phyloP scores from a whole-genome alignment of 2,113 vertebrate genomes.

The Phylloscopus trochiloides region DNA sequence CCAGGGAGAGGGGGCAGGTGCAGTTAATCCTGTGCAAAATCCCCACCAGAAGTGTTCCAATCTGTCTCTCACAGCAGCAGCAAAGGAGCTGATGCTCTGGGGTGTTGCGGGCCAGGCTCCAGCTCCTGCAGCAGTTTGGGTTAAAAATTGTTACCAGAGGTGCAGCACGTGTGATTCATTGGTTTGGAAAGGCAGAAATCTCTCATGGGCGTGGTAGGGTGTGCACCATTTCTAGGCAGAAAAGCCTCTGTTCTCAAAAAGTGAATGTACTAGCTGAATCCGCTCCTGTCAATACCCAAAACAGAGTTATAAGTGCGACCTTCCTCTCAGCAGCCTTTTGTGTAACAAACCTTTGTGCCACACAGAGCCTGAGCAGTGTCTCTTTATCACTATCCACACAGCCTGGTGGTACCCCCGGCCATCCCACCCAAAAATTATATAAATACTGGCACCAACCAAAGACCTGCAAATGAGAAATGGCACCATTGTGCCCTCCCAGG shows the following conservation, averaged over 20 bases:
- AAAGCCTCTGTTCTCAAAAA: neutral
- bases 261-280: fast-evolving
- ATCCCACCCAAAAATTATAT: fast-evolving
- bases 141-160: neutral
- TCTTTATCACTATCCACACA: too few relatives aligned
- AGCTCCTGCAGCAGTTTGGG: neutral
- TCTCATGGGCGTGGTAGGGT: fast-evolving
- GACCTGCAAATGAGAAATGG: too few relatives aligned
- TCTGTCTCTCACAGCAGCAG: neutral
- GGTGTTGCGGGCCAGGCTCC: fast-evolving
- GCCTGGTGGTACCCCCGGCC: fast-evolving
- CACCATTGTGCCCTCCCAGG: fast-evolving
- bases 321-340: neutral
- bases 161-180: fast-evolving
- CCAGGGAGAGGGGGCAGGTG: too few relatives aligned
- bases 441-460: neutral
- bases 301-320: fast-evolving
- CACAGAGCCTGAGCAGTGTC: fast-evolving
- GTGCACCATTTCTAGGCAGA: neutral
- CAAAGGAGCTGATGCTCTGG: fast-evolving
- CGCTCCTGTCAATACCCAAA: too few relatives aligned
- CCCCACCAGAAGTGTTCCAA: fast-evolving
- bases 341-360: fast-evolving
- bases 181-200: neutral
- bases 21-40: too few relatives aligned